A percentile compares a stretch with the other conserved stretches of the same genome.
Evolutionary conservation across 1,140 invertebrate species (phyloP).

Genomic region (Drosophila auraria): DNA sequence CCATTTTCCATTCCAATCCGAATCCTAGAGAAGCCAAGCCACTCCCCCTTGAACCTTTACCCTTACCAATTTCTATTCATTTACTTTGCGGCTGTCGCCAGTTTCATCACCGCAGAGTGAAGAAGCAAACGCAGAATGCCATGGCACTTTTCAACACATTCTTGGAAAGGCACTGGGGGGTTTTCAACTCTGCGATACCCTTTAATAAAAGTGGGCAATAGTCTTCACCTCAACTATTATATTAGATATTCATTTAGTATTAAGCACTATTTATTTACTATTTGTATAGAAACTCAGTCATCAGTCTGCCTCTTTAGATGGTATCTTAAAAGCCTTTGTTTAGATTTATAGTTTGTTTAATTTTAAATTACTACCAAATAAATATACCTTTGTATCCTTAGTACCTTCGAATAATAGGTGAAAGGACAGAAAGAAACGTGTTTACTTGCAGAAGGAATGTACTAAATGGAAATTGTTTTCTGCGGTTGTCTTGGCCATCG

Average conservation of each 20-base stretch:
- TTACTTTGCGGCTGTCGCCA: slow-evolving; percentile 64
- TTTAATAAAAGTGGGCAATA: neutral
- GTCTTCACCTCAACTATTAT: no score
- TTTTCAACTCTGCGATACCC: neutral
- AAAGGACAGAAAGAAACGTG: slow-evolving; percentile 50
- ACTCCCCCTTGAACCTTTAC: neutral
- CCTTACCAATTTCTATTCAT: slow-evolving; percentile 38
- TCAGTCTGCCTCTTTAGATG: no score
- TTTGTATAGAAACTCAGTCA: no score
- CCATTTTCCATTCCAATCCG: slow-evolving; percentile 7
- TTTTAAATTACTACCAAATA: neutral
- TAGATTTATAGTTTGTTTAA: no score
- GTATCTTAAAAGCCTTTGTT: no score
- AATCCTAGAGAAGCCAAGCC: neutral
- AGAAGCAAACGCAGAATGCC: slow-evolving; percentile 28
- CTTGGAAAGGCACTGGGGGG: neutral
- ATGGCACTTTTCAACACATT: slow-evolving; percentile 46
- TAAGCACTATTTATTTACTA: no score
- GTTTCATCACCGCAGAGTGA: slow-evolving; percentile 29
- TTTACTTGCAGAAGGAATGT: slow-evolving; percentile 64
- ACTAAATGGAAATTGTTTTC: slow-evolving; percentile 82
- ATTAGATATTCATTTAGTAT: no score
- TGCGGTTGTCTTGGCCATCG: slow-evolving; percentile 59
- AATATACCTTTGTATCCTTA: neutral
- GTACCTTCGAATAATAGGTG: neutral